These are phyloP conservation scores for Pica pica DNA, from an alignment of 2,113 vertebrate genomes.

Conservation along the genomic window DNA sequence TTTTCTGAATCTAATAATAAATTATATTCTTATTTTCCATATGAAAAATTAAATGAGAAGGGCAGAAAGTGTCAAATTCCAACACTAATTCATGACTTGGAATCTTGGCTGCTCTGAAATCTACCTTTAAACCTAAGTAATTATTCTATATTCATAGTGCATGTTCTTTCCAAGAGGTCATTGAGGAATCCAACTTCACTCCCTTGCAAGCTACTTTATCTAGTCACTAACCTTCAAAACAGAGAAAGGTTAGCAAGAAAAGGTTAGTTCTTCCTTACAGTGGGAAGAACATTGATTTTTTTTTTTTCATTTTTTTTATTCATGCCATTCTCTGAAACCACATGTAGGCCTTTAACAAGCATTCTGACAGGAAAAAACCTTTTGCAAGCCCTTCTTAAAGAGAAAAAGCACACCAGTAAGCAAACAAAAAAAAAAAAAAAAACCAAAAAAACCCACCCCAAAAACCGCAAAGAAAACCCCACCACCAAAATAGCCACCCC, in stretches of 20 bases:
- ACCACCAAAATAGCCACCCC: accelerated
- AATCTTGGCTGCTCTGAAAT: not conserved
- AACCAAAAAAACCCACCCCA: not conserved
- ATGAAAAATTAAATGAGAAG: not conserved
- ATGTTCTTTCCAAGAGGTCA: not conserved
- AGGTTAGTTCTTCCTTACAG: not conserved
- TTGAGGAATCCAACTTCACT: not conserved
- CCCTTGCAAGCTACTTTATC: not conserved
- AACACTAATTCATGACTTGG: not conserved
- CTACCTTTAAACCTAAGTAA: not conserved
- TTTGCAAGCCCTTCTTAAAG: not conserved
- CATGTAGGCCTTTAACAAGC: not conserved
- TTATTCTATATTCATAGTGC: not conserved
- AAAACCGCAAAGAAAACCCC: not conserved
- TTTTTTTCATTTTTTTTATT: not conserved
- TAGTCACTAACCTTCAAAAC: not conserved
- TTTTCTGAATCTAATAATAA: not conserved
- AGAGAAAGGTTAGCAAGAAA: conserved; percentile 27
- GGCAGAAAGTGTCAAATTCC: not conserved
- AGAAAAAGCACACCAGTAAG: not conserved
- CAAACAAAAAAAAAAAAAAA: not conserved
- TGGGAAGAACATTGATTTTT: not conserved
- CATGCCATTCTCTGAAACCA: not conserved
- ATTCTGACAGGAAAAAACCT: not conserved
- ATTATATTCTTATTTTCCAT: not conserved